These are phyloP conservation scores for Melanotaenia nigrans DNA, from an alignment of 2,797 vertebrate genomes.

Conservation along the genomic window DNA sequence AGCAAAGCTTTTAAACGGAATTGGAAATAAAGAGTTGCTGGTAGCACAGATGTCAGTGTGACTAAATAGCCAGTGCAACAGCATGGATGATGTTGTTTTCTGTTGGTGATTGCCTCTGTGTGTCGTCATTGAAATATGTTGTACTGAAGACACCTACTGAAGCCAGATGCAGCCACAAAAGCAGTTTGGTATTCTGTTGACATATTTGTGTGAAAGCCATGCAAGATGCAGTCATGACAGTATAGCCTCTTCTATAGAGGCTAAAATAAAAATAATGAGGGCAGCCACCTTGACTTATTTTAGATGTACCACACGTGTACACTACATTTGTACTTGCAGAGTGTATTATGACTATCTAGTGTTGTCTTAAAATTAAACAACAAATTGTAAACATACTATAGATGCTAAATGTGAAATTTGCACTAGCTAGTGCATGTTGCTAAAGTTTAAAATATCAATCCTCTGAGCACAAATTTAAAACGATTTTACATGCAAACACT, in stretches of 20 bases:
- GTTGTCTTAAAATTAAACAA: background rate
- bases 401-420: background rate
- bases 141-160: background rate
- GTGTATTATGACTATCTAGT: background rate
- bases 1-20: background rate
- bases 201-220: background rate
- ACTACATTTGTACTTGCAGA: background rate
- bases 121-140: background rate
- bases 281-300: background rate
- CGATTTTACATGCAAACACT: background rate
- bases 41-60: background rate
- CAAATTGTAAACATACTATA: background rate
- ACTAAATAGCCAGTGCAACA: slow-evolving; percentile 2
- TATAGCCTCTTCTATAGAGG: background rate
- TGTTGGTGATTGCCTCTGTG: background rate
- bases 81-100: background rate
- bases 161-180: background rate
- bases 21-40: background rate
- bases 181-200: background rate
- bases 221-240: background rate
- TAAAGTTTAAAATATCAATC: background rate
- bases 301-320: background rate
- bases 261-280: background rate
- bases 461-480: no score
- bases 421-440: background rate